These are phyloP conservation scores for Argyrosomus regius DNA, from an alignment of 2,797 vertebrate species.

Conservation along the genomic window DNA sequence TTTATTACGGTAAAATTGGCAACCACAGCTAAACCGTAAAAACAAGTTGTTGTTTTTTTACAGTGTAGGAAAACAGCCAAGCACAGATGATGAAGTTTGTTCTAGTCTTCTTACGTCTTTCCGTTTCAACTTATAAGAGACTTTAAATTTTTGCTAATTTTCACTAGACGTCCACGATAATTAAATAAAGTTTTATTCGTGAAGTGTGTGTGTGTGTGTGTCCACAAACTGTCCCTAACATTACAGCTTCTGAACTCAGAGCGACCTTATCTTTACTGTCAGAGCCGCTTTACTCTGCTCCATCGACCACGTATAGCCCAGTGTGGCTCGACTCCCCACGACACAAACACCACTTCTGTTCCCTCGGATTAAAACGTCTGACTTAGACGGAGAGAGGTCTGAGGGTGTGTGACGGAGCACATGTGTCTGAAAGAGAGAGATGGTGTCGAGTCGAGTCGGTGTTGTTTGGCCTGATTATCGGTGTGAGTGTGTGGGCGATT, in stretches of 20 bases:
- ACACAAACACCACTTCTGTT: constrained; percentile 33
- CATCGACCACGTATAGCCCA: neutral
- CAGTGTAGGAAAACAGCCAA: too few relatives aligned
- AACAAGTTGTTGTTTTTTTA: too few relatives aligned
- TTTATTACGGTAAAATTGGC: too few relatives aligned
- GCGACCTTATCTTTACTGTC: constrained; percentile 18
- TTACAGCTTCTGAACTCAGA: neutral
- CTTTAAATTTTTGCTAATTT: too few relatives aligned
- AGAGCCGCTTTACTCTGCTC: constrained; percentile 2
- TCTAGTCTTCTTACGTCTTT: neutral
- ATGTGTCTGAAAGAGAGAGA: constrained; percentile 13
- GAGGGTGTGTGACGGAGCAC: constrained; percentile 16
- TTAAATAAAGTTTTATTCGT: neutral
- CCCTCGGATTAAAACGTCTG: constrained; percentile 42
- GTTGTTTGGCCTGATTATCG: constrained; percentile 27
- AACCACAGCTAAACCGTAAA: too few relatives aligned
- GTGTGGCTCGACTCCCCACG: constrained; percentile 18
- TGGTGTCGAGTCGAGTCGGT: neutral
- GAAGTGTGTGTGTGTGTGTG: neutral
- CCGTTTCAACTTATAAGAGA: neutral
- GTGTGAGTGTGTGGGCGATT: constrained; percentile 61
- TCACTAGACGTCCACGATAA: too few relatives aligned
- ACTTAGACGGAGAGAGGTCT: constrained; percentile 4
- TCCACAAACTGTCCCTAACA: neutral
- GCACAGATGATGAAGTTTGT: neutral